A percentile compares a stretch with the other conserved stretches of the same genome.
These are phyloP conservation scores for Acanthosepion pharaonis DNA, from an alignment of 2,888 invertebrate species.

Conservation along the genomic window DNA sequence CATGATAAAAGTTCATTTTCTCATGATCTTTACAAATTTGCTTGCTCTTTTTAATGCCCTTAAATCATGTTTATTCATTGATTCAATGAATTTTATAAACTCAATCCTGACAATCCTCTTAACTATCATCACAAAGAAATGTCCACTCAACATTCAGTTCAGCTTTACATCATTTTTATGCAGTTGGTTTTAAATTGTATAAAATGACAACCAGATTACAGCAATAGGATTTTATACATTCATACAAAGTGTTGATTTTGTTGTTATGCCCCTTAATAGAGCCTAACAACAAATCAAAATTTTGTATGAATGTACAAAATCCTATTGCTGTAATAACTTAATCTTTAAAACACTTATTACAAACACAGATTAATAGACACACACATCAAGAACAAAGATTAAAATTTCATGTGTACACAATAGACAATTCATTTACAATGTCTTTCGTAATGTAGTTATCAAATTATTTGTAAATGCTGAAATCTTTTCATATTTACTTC, in stretches of 20 bases:
- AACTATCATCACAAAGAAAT: not conserved
- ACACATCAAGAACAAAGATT: not conserved
- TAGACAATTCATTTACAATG: too few relatives aligned
- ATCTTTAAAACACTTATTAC: not conserved
- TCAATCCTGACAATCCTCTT: not conserved
- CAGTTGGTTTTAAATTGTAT: not conserved
- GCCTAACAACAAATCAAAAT: not conserved
- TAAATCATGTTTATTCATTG: not conserved
- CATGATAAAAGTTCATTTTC: too few relatives aligned
- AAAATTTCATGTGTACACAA: not conserved
- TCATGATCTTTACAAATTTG: too few relatives aligned
- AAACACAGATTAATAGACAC: not conserved
- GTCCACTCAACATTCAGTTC: not conserved
- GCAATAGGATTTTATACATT: not conserved
- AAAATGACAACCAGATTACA: not conserved
- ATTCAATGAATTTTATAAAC: slow-evolving; percentile 18
- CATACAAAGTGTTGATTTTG: not conserved
- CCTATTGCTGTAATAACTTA: not conserved
- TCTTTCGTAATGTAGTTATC: too few relatives aligned
- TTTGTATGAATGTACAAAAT: not conserved
- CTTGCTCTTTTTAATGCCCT: not conserved
- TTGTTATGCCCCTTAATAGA: not conserved
- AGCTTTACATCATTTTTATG: not conserved
- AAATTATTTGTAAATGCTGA: too few relatives aligned
- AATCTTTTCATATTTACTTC: too few relatives aligned